Percentiles rank a stretch among this genome's conserved stretches.
These are phyloP conservation scores for Vespertilio murinus DNA, from an alignment of 2,797 vertebrate species.

Conservation along the genomic window DNA sequence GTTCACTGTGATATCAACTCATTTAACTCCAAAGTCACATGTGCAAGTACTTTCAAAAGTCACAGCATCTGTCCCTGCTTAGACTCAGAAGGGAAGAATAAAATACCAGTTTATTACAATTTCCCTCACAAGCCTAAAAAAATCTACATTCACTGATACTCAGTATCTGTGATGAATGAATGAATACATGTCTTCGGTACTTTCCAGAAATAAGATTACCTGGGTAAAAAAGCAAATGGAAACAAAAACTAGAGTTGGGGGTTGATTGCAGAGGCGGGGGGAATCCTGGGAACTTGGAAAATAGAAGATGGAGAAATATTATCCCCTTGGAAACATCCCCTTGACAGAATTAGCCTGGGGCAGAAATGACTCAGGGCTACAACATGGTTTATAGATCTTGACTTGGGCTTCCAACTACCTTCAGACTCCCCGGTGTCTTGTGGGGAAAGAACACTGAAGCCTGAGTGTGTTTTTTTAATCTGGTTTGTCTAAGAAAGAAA, in stretches of 20 bases:
- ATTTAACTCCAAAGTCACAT: neutral
- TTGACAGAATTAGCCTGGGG: neutral
- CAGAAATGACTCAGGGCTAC: neutral
- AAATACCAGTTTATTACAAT: neutral
- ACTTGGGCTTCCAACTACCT: neutral
- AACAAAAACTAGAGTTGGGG: neutral
- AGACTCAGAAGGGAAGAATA: neutral
- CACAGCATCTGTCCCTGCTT: neutral
- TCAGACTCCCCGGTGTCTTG: neutral
- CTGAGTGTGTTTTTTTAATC: neutral
- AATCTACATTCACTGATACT: neutral
- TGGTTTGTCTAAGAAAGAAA: neutral
- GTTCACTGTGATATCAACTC: neutral
- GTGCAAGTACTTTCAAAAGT: neutral
- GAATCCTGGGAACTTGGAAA: neutral
- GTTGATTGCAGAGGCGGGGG: rapidly evolving
- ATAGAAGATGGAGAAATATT: neutral
- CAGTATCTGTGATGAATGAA: neutral
- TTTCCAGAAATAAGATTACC: neutral
- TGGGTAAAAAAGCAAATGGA: neutral
- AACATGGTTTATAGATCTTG: neutral
- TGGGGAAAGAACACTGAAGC: neutral
- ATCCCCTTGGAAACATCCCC: neutral
- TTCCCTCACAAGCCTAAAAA: neutral
- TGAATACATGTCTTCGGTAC: neutral